These are phyloP conservation scores for Odontothrips loti DNA, from an alignment of 2,888 invertebrate species.

Conservation along the genomic window DNA sequence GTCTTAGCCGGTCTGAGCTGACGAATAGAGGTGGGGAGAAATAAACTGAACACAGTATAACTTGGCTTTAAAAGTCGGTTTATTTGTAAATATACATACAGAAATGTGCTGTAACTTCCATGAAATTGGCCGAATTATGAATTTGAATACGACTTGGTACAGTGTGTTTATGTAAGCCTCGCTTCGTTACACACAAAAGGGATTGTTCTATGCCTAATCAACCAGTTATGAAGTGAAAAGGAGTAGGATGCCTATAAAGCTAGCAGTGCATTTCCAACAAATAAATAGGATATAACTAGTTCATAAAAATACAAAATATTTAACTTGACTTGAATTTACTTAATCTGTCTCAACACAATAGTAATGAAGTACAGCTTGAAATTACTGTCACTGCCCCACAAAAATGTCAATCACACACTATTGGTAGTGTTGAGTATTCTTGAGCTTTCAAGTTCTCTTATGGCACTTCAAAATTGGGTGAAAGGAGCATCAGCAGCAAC, in stretches of 20 bases:
- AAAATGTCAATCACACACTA: not conserved
- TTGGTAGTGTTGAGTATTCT: not conserved
- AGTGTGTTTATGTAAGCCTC: slow-evolving; percentile 12
- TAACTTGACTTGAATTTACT: not conserved
- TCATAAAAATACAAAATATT: slow-evolving; percentile 5
- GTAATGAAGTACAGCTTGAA: not conserved
- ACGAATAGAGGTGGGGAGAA: not conserved
- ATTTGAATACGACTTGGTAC: not conserved
- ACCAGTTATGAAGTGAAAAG: not conserved
- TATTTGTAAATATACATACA: slow-evolving; percentile 10
- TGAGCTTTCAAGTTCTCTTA: not conserved
- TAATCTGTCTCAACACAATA: not conserved
- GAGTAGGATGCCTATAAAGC: not conserved
- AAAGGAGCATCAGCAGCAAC: not conserved
- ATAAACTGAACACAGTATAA: not conserved
- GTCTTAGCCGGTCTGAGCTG: not conserved
- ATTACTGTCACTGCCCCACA: not conserved
- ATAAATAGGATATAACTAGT: not conserved
- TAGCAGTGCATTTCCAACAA: not conserved
- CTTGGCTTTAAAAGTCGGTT: not conserved
- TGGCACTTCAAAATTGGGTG: not conserved
- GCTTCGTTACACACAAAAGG: not conserved
- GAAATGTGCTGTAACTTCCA: not conserved
- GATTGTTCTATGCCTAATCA: not conserved
- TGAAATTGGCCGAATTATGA: not conserved